Evolutionary conservation across 2,797 vertebrate genomes (phyloP).

Genomic region (Sebastes umbrosus): DNA sequence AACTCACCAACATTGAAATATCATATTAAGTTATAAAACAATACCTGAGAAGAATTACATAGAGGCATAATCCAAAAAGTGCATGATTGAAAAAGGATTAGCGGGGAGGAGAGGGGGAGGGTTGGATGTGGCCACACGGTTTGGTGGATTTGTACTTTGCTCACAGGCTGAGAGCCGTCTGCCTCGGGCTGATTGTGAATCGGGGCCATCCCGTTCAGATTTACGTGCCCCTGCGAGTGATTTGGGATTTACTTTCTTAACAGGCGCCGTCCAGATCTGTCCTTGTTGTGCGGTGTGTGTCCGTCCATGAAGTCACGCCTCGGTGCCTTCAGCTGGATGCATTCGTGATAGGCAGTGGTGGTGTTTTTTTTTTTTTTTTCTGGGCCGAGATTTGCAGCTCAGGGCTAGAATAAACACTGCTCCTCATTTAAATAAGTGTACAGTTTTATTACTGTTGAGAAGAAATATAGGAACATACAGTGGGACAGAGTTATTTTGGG

Average conservation of each 20-base stretch:
- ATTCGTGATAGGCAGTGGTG: slow-evolving; percentile 34
- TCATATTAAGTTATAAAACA: slow-evolving; percentile 81
- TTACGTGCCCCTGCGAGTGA: slow-evolving; percentile 64
- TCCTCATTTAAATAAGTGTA: slow-evolving; percentile 56
- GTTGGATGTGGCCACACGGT: slow-evolving; percentile 36
- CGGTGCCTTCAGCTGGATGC: slow-evolving; percentile 52
- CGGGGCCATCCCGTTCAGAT: slow-evolving; percentile 64
- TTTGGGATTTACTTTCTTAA: slow-evolving; percentile 75
- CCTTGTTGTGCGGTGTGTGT: slow-evolving; percentile 41
- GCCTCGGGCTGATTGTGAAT: slow-evolving; percentile 73
- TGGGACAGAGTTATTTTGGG: slow-evolving; percentile 37
- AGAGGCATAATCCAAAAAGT: slow-evolving; percentile 79
- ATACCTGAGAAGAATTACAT: slow-evolving; percentile 81
- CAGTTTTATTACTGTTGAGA: slow-evolving; percentile 36
- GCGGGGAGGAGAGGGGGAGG: not conserved
- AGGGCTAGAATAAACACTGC: slow-evolving; percentile 35
- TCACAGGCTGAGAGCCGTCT: slow-evolving; percentile 57
- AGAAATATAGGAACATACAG: slow-evolving; percentile 1
- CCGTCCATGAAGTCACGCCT: slow-evolving; percentile 56
- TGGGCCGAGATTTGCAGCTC: slow-evolving; percentile 29
- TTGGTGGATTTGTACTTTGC: slow-evolving; percentile 73
- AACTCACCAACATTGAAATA: slow-evolving; percentile 75
- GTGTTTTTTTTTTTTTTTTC: not conserved
- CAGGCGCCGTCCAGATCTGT: slow-evolving; percentile 50
- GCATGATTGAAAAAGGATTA: slow-evolving; percentile 85